Base-by-base conservation (phyloP, 1,140 invertebrate genomes). In the Plodia interpunctella region DNA sequence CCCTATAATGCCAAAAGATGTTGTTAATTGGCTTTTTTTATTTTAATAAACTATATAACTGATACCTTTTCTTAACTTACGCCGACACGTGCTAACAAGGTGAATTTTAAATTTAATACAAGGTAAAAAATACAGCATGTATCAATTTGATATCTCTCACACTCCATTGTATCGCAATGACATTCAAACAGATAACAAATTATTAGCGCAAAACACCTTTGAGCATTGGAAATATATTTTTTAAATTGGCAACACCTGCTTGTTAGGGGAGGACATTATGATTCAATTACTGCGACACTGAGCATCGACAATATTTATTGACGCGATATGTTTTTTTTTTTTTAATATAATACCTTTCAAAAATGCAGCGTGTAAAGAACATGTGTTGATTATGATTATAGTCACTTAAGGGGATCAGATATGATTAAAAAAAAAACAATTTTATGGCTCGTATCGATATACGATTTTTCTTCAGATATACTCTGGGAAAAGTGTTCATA, bases 171-270 rank as follows among this genome's bases (percentile, higher is more conserved):
- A 15, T 44, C 38, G 5, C 0, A 44, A 5, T 44, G 38, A 44
- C 38, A 44, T 44, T 44, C 38, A 44, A n/a, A 44, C 38, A 15
- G 38, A 44, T 44, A 44, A 44, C 38, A 44, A 44, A 44, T 15
- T 44, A 44, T 44, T 44, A 44, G 13, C 5, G 15, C 21, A 35
- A 44, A 15, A 44, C 38, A 44, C 38, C 38, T 44, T 44, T 44
- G 38, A 44, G 15, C 38, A 44, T 44, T 44, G 38, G 38, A 15
- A 15, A 44, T 44, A 44, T 44, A 44, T 44, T 44, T 44, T 44
- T 44, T 44, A 44, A 44, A 44, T 44, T 44, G 38, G 38, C 38
- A 44, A 44, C 38, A 44, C 38, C 38, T 44, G 38, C 38, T 44
- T 44, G 38, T 44, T 44, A 44, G 15, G 15, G 10, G 35, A 38